Percentiles rank a stretch among this genome's conserved stretches.
Conservation (phyloP, 2,888 invertebrate species). For the Napeogenes sylphis region DNA sequence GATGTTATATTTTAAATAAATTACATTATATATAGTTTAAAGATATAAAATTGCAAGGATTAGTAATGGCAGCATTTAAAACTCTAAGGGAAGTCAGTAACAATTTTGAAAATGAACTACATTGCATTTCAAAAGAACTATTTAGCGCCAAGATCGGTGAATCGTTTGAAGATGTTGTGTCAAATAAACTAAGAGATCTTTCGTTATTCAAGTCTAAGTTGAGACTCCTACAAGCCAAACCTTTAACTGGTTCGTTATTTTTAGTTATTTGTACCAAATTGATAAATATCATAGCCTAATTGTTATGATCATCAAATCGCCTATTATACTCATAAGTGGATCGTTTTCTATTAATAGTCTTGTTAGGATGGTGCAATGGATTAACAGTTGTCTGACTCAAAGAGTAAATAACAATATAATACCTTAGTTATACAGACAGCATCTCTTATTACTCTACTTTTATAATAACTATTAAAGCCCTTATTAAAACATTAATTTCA, state of each 20-base stretch:
- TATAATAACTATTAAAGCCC: background rate
- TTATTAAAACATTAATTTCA: conserved; percentile 31
- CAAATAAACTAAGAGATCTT: conserved; percentile 51
- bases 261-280: background rate
- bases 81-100: conserved; percentile 50
- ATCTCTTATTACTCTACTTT: background rate
- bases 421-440: no score
- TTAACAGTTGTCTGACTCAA: no score
- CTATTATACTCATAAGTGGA: no score
- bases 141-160: conserved; percentile 46
- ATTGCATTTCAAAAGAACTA: conserved; percentile 40
- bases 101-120: conserved; percentile 50
- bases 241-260: conserved; percentile 47
- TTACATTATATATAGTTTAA: background rate
- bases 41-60: background rate
- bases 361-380: no score
- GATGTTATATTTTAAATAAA: background rate
- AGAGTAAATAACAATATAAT: no score
- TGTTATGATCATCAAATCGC: no score
- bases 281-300: no score
- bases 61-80: conserved; percentile 52
- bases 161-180: conserved; percentile 48
- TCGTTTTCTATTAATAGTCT: no score
- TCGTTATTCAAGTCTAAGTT: conserved; percentile 54
- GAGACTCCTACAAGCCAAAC: conserved; percentile 54